Conservation (phyloP, 92 coral and sea anemone genomes). For the Palythoa grandiflora region DNA sequence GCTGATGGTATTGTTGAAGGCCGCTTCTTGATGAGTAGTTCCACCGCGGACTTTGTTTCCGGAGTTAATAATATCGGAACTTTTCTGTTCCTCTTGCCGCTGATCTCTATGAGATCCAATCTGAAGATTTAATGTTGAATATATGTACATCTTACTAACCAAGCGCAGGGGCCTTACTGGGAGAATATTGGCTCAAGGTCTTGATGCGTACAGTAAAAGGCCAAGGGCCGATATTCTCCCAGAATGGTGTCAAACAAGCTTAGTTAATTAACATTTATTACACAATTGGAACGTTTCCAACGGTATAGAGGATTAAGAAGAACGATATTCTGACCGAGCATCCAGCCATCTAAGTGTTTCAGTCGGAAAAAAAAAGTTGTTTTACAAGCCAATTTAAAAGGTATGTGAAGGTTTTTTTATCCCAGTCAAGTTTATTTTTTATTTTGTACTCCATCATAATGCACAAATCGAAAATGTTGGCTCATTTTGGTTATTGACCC, state of each 20-base stretch:
- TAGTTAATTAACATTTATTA: too few species aligned
- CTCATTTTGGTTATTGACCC: too few species aligned
- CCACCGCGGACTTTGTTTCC: slow-evolving; percentile 35
- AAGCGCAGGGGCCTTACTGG: not conserved
- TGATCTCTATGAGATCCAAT: slow-evolving; percentile 42
- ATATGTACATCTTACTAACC: not conserved
- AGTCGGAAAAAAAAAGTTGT: slow-evolving; percentile 1
- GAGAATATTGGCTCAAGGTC: not conserved
- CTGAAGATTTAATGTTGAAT: not conserved
- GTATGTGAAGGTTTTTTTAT: not conserved
- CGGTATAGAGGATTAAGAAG: too few species aligned
- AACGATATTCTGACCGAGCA: not conserved
- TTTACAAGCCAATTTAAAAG: slow-evolving; percentile 33
- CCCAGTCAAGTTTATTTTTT: not conserved
- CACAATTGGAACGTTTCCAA: not conserved
- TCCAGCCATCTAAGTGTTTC: not conserved
- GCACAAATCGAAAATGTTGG: not conserved
- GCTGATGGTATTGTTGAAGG: slow-evolving; percentile 6
- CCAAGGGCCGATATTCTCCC: not conserved
- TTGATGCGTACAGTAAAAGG: not conserved
- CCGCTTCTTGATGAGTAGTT: slow-evolving; percentile 19
- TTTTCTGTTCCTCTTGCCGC: slow-evolving; percentile 47
- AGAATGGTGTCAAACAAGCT: not conserved
- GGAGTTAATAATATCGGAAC: slow-evolving; percentile 39
- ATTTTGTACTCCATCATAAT: not conserved